Percentiles rank a stretch among this genome's conserved stretches.
Evolutionary conservation across 2,113 vertebrate species (phyloP).

Genomic region (Xenopus laevis): DNA sequence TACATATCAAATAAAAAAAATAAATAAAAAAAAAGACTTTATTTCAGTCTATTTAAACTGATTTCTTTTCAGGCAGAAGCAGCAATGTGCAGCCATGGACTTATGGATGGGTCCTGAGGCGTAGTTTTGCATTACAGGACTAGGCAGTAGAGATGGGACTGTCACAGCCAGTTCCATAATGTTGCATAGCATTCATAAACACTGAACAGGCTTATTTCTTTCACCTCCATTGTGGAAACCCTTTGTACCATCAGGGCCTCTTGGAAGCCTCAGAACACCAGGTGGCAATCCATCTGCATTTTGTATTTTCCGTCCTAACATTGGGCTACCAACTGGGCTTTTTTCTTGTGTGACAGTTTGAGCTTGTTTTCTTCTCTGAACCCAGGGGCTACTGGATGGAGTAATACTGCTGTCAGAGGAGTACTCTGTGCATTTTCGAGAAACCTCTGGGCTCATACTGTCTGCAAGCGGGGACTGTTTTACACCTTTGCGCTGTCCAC

Average conservation of each 20-base stretch:
- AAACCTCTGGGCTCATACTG: conserved; percentile 67
- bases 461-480: conserved; percentile 81
- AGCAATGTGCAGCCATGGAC: conserved; percentile 13
- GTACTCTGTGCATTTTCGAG: conserved; percentile 76
- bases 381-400: conserved; percentile 93
- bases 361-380: conserved; percentile 84
- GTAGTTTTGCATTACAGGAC: conserved; percentile 22
- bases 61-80: conserved; percentile 39
- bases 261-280: conserved; percentile 82
- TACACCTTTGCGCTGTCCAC: conserved; percentile 76
- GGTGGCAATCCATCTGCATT: conserved; percentile 80
- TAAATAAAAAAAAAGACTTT: conserved; percentile 58
- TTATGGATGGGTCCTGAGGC: conserved; percentile 6
- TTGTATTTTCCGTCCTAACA: conserved; percentile 81
- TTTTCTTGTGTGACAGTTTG: conserved; percentile 78
- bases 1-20: conserved; percentile 51
- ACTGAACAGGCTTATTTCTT: conserved; percentile 58
- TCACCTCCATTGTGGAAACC: conserved; percentile 79
- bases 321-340: conserved; percentile 81
- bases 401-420: conserved; percentile 93
- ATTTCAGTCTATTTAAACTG: conserved; percentile 54
- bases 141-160: background rate
- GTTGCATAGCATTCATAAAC: conserved; percentile 25
- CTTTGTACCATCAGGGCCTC: conserved; percentile 86
- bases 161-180: conserved; percentile 23